A percentile compares a stretch with the other conserved stretches of the same genome.
Conservation (phyloP, 2,113 vertebrate species). For the Hemichromis elongatus region DNA sequence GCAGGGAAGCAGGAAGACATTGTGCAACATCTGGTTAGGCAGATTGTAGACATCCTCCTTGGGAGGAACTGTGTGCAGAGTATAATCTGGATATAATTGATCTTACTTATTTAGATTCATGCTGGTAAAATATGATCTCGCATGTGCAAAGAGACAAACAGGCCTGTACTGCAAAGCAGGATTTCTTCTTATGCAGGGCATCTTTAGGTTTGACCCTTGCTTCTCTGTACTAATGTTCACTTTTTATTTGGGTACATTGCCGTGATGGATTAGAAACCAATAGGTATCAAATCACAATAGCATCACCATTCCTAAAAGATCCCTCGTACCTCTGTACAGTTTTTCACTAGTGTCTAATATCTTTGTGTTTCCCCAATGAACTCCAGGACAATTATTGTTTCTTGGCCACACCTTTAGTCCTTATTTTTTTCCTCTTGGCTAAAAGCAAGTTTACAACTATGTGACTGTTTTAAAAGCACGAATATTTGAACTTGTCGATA, state of each 20-base stretch:
- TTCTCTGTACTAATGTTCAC: background rate
- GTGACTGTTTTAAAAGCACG: background rate
- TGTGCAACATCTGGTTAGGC: background rate
- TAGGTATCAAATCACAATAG: background rate
- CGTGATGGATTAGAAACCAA: background rate
- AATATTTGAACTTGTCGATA: background rate
- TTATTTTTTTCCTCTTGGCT: background rate
- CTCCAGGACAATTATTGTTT: background rate
- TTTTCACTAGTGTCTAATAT: background rate
- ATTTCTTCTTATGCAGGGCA: background rate
- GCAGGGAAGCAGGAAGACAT: background rate
- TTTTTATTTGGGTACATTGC: background rate
- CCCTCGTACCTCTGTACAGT: background rate
- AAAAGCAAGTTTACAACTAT: background rate
- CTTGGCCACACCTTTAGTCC: background rate
- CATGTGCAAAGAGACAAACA: background rate
- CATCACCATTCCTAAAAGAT: background rate
- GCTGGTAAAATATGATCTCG: background rate
- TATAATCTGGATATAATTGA: background rate
- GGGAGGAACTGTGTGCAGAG: background rate
- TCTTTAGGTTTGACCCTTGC: background rate
- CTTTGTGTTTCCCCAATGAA: background rate
- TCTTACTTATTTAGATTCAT: background rate
- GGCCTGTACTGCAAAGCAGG: background rate
- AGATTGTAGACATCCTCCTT: background rate